phyloP scores from a whole-genome alignment of 2,113 vertebrate species.

The Anolis carolinensis region DNA sequence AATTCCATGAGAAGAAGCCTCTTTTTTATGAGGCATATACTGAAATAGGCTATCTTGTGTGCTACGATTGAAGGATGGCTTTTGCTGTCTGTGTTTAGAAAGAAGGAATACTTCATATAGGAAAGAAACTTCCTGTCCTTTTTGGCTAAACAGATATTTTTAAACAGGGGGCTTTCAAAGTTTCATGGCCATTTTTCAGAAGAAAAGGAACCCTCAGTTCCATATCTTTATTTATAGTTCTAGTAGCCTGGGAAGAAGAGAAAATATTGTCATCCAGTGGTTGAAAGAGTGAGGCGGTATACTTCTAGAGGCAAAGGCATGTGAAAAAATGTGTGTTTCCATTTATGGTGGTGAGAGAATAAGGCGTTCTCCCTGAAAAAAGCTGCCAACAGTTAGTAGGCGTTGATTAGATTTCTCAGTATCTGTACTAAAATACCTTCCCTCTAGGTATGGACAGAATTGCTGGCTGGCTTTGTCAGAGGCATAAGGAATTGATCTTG shows the following conservation, averaged over 20 bases:
- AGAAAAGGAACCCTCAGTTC: neutral
- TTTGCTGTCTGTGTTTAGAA: neutral
- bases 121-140: neutral
- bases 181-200: neutral
- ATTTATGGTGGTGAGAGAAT: neutral
- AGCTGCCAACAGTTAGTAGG: neutral
- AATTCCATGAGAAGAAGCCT: neutral
- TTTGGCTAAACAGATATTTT: neutral
- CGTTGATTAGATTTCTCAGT: conserved; percentile 18
- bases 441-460: neutral
- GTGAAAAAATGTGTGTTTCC: neutral
- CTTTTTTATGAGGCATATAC: neutral
- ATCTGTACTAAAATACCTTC: conserved; percentile 4
- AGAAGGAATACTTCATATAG: neutral
- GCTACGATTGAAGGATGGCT: neutral
- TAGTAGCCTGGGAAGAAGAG: neutral
- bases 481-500: neutral
- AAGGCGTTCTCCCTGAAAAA: neutral
- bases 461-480: neutral
- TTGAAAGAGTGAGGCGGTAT: neutral
- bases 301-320: neutral
- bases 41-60: neutral
- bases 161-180: neutral
- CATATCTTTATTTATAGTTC: neutral
- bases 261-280: neutral